A percentile compares a stretch with the other conserved stretches of the same genome.
These are phyloP conservation scores for Bubo blakistoni DNA, from an alignment of 2,113 vertebrate species.

Conservation along the genomic window DNA sequence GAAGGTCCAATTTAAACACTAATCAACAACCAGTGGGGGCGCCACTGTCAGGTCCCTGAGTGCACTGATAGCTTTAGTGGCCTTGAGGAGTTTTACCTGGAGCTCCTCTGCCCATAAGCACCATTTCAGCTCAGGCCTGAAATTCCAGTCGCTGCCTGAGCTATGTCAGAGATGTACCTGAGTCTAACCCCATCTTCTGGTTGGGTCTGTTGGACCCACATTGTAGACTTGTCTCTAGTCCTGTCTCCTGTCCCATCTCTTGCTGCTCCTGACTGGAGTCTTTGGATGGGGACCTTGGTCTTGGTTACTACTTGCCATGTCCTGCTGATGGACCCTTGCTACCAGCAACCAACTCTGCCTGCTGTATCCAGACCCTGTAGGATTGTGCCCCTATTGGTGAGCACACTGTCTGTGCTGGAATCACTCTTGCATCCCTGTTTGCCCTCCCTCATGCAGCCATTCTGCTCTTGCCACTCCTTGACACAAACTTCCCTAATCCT, in stretches of 20 bases:
- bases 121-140: neutral
- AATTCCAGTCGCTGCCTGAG: neutral
- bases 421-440: neutral
- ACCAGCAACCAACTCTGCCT: neutral
- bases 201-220: neutral
- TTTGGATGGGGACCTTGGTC: no score
- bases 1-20: neutral
- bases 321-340: neutral
- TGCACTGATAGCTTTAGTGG: accelerated
- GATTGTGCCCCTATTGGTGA: neutral
- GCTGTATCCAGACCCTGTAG: neutral
- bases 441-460: neutral
- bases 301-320: neutral
- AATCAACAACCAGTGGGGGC: neutral
- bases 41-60: neutral
- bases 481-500: neutral
- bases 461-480: neutral
- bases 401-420: neutral
- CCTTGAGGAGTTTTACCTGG: neutral
- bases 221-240: neutral
- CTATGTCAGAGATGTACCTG: neutral
- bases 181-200: neutral
- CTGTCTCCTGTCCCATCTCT: neutral
- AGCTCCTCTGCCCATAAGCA: neutral
- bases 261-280: neutral